Evolutionary conservation across 2,113 vertebrate species (phyloP).

Genomic region (Rhizomys pruinosus): DNA sequence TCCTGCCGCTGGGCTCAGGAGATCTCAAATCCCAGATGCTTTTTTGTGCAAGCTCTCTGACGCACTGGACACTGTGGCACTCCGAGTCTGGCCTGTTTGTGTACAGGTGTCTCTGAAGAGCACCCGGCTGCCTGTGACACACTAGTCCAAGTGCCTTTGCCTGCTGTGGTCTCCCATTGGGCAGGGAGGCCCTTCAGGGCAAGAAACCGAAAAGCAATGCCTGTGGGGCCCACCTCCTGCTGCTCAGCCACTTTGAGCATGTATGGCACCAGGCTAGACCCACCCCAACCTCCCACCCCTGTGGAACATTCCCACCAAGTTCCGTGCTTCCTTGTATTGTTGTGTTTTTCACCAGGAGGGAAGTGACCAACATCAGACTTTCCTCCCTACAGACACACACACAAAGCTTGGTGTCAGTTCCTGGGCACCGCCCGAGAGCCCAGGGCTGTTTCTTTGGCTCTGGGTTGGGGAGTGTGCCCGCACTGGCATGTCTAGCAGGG

Average conservation of each 20-base stretch:
- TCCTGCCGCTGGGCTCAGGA: too few species aligned
- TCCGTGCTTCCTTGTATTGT: slow-evolving; percentile 71
- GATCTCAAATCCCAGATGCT: too few species aligned
- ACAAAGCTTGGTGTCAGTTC: neutral
- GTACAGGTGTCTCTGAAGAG: neutral
- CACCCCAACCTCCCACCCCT: neutral
- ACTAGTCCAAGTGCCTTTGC: rapidly evolving
- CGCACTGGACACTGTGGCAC: neutral
- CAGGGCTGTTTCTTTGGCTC: neutral
- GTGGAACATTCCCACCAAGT: slow-evolving; percentile 69
- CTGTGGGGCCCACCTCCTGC: neutral
- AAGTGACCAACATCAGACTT: slow-evolving; percentile 65
- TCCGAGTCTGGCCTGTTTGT: neutral
- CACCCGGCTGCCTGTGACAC: neutral
- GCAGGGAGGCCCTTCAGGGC: neutral
- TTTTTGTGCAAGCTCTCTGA: neutral
- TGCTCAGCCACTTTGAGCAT: slow-evolving; percentile 32
- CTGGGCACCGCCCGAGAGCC: neutral
- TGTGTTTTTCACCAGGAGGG: slow-evolving; percentile 55
- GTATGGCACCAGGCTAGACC: neutral
- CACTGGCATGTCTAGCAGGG: neutral
- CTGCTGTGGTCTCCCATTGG: neutral
- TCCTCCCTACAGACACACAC: slow-evolving; percentile 40
- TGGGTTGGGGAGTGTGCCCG: neutral
- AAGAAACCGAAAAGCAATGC: neutral